Evolutionary conservation across 2,113 vertebrate genomes (phyloP).

Genomic region (Catharus bicknelli): DNA sequence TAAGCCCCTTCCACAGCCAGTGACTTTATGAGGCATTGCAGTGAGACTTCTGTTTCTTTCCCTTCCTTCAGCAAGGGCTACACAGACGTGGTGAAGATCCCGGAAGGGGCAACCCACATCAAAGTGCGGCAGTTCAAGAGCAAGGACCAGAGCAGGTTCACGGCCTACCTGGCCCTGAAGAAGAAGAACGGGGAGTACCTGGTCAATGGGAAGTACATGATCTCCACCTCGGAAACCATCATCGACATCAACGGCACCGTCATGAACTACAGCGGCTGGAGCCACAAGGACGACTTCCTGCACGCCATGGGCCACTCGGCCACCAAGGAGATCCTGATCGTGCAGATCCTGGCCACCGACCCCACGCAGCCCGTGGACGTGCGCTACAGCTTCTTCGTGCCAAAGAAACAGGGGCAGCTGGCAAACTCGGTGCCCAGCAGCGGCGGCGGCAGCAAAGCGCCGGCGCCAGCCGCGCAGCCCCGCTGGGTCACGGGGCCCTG

Average conservation of each 20-base stretch:
- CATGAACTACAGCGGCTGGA: slow-evolving; percentile 98
- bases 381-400: slow-evolving; percentile 94
- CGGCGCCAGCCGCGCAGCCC: slow-evolving; percentile 62
- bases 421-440: slow-evolving; percentile 58
- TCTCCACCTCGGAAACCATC: slow-evolving; percentile 95
- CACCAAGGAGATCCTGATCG: slow-evolving; percentile 82
- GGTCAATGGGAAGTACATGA: slow-evolving; percentile 97
- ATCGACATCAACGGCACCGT: slow-evolving; percentile 91
- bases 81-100: slow-evolving; percentile 95
- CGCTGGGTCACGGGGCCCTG: slow-evolving; percentile 91
- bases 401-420: slow-evolving; percentile 72
- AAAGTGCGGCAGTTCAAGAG: slow-evolving; percentile 95
- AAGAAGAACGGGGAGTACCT: slow-evolving; percentile 89
- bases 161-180: slow-evolving; percentile 91
- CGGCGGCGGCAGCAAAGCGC: slow-evolving; percentile 38
- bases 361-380: slow-evolving; percentile 87
- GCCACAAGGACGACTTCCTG: slow-evolving; percentile 89
- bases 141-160: slow-evolving; percentile 91
- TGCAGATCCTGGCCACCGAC: slow-evolving; percentile 94
- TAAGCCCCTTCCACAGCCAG: too few relatives aligned
- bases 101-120: slow-evolving; percentile 91
- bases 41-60: background rate
- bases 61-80: slow-evolving; percentile 89
- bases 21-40: background rate
- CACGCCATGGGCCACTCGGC: slow-evolving; percentile 92